These are phyloP conservation scores for Enteromius treurensis DNA, from an alignment of 2,797 vertebrate genomes.

Conservation along the genomic window DNA sequence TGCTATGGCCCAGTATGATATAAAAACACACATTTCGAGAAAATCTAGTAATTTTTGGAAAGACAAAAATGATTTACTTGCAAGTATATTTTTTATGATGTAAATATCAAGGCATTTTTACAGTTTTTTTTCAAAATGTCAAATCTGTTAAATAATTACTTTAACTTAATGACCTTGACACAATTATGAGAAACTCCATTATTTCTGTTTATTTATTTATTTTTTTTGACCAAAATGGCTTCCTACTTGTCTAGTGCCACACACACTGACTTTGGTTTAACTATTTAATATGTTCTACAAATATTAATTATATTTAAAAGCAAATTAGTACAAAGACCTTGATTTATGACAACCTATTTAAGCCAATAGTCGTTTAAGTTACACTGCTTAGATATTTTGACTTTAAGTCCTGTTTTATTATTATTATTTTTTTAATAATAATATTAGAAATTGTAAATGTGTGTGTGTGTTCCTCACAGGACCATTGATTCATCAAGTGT, in stretches of 20 bases:
- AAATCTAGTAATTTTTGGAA: not conserved
- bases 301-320: not conserved
- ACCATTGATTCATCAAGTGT: constrained; percentile 11
- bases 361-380: not conserved
- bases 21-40: too few species aligned
- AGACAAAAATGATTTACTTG: not conserved
- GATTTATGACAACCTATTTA: not conserved
- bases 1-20: not conserved
- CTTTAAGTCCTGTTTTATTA: too few species aligned
- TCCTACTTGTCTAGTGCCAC: not conserved
- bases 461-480: not conserved
- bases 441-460: not conserved
- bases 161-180: not conserved
- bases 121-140: not conserved
- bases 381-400: too few species aligned
- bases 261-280: not conserved
- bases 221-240: not conserved
- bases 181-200: not conserved
- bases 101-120: not conserved
- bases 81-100: not conserved
- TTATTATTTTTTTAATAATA: too few species aligned
- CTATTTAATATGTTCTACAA: not conserved
- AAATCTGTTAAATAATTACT: not conserved
- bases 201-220: not conserved
- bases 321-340: not conserved